Evolutionary conservation across 2,113 vertebrate genomes (phyloP).

Genomic region (Prolemur simus): DNA sequence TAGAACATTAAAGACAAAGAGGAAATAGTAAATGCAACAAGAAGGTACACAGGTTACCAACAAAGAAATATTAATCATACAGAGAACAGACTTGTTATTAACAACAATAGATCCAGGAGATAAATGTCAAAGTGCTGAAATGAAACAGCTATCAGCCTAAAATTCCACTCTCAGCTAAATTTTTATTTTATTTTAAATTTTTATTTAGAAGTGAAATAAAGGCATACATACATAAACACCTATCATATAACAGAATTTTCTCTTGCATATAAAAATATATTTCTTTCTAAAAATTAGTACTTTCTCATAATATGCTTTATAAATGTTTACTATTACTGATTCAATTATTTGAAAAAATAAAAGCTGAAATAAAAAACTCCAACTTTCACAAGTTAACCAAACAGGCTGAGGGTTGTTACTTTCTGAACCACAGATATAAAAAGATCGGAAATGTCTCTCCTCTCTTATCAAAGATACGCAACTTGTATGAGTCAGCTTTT

Average conservation of each 20-base stretch:
- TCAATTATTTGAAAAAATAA: neutral
- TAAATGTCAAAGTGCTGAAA: neutral
- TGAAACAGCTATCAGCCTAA: neutral
- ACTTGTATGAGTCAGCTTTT: neutral
- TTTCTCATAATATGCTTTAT: neutral
- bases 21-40: neutral
- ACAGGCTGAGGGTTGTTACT: neutral
- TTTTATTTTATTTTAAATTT: neutral
- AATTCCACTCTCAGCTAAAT: neutral
- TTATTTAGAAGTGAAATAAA: neutral
- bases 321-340: neutral
- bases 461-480: neutral
- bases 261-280: neutral
- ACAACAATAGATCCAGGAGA: neutral
- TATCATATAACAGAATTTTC: neutral
- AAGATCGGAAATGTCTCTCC: neutral
- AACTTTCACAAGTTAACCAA: neutral
- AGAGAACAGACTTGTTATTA: neutral
- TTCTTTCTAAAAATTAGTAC: neutral
- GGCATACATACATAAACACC: neutral
- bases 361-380: neutral
- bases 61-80: neutral
- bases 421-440: neutral
- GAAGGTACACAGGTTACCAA: neutral
- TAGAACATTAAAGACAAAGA: neutral